Conservation (phyloP, 2,888 invertebrate genomes). For the Toxonevra muliebris region DNA sequence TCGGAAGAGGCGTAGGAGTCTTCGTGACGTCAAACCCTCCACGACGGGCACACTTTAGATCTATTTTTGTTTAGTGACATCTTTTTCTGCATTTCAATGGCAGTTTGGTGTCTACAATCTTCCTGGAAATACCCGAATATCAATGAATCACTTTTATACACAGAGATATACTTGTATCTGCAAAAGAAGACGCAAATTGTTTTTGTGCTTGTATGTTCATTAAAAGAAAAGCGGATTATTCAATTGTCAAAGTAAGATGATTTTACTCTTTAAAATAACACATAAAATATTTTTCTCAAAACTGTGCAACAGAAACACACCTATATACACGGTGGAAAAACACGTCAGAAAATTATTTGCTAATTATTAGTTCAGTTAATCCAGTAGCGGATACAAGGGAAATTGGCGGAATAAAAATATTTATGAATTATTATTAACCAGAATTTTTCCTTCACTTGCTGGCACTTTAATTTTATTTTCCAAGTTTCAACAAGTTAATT, state of each 20-base stretch:
- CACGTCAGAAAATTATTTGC: too few species aligned
- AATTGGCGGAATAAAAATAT: too few species aligned
- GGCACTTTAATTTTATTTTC: too few species aligned
- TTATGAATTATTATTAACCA: too few species aligned
- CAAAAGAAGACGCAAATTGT: not conserved
- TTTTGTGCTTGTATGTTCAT: not conserved
- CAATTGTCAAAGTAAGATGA: not conserved
- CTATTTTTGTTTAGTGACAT: conserved; percentile 10
- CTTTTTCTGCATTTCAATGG: not conserved
- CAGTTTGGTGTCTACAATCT: conserved; percentile 1
- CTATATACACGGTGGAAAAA: too few species aligned
- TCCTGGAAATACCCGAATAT: conserved; percentile 16
- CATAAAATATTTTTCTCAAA: too few species aligned
- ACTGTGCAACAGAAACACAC: too few species aligned
- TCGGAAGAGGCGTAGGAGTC: not conserved
- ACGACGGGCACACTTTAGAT: conserved; percentile 9
- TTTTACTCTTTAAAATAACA: too few species aligned
- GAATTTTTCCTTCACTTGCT: too few species aligned
- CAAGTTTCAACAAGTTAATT: too few species aligned
- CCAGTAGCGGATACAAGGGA: too few species aligned
- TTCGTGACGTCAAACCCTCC: conserved; percentile 8
- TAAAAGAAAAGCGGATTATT: not conserved
- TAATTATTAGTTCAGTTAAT: too few species aligned
- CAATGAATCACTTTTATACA: conserved; percentile 2
- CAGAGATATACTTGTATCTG: not conserved